Evolutionary conservation across 30 jellyfish, hydroid and myxozoan species (phyloP), one percentile per base, ranked within the genome.

Genomic region (Catostylus mosaicus): DNA sequence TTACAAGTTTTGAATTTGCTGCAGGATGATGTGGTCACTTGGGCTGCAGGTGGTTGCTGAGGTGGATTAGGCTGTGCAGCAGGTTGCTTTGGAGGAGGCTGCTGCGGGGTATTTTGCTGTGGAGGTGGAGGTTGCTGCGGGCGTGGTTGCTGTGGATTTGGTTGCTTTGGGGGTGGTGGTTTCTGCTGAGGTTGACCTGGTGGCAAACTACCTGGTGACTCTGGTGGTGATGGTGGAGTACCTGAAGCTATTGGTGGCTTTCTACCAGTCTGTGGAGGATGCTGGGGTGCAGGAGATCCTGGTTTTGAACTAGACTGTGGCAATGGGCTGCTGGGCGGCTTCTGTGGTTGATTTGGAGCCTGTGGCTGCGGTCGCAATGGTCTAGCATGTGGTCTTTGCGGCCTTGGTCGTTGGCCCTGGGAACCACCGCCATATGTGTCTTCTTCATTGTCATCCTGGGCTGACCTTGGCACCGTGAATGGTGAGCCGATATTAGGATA

Each of bases 401-500:
- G 80, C 64, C 64, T 10, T 18, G 64, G 24, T 35, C 29, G 66
- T 35, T 68, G 18, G 22, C 43, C 64, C 14, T 32, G 19, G 27
- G 65, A 23, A 11, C 64, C 80, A 14, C 73, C 80, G 7, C 92
- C 92, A 37, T 82, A 10, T 20, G 91, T 67, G 9, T 68, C 84
- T 23, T 82, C 86, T 23, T 82, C 86, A 12, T 27, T 63, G n/a
- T 82, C 84, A 45, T 40, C 90, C 8, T 30, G 40, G 18, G 84
- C 79, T 31, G 46, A 36, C 8, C 80, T 82, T 9, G 92, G 92
- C 45, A 52, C 73, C 37, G 92, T 82, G 68, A 82, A 82, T 32
- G 92, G 92, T 50, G 92, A 60, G 30, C 92, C 92, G 27, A 82
- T 72, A 23, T 62, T 76, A 14, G 92, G 92, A 31, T 67, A 43